These are phyloP conservation scores for Anguilla obscura DNA, from an alignment of 2,797 vertebrate genomes.

Conservation along the genomic window DNA sequence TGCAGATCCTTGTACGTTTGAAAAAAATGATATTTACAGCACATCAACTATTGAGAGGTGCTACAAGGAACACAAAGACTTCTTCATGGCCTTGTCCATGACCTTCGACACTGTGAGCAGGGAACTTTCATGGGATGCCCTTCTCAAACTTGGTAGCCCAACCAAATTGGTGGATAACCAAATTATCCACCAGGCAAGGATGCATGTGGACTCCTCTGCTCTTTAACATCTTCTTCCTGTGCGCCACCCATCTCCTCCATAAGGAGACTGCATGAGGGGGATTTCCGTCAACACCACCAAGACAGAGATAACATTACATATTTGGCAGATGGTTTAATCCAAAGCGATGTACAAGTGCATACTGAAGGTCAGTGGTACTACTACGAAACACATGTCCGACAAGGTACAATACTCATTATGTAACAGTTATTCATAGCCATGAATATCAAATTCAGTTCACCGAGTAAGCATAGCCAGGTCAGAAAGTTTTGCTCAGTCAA, in stretches of 20 bases:
- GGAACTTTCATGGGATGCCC: conserved; percentile 15
- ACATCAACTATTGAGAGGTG: conserved; percentile 13
- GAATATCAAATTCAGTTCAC: no score
- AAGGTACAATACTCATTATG: no score
- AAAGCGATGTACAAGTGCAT: no score
- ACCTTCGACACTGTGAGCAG: conserved; percentile 28
- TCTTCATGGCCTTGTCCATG: conserved; percentile 38
- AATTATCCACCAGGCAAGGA: conserved; percentile 21
- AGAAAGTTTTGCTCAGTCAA: no score
- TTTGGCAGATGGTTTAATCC: no score
- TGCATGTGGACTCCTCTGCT: conserved; percentile 33
- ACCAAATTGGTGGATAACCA: conserved; percentile 15
- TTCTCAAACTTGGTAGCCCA: conserved; percentile 33
- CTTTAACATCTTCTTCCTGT: conserved; percentile 25
- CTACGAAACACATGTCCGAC: no score
- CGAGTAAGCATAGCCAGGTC: no score
- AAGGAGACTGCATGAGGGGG: conserved; percentile 28
- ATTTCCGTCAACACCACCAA: not conserved
- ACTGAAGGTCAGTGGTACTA: no score
- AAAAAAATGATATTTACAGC: not conserved
- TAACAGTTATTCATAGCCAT: no score
- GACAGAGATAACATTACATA: not conserved
- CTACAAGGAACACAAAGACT: conserved; percentile 26
- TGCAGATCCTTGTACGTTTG: not conserved
- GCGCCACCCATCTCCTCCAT: conserved; percentile 26